Base-by-base conservation (phyloP, 2,888 invertebrate genomes). In the Synergus itoensis region DNA sequence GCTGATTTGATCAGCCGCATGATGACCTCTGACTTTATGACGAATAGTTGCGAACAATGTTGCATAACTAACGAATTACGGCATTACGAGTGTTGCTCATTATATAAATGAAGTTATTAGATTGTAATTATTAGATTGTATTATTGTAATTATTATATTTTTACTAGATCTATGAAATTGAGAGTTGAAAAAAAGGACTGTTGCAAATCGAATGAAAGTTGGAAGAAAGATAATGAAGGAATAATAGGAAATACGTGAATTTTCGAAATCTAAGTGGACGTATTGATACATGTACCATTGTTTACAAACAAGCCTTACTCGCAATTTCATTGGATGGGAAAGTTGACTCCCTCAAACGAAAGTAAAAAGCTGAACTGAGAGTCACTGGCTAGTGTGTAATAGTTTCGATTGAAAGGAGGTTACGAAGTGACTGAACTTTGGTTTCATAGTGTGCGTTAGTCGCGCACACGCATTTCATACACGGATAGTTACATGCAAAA, bases 381-480 rank as follows among this genome's bases (percentile, higher is more conserved):
- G 85, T 84, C 91, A 86, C 91, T 91, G 91, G 80, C 83, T 89
- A 89, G 90, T 90, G 91, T 91, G 91, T 92, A 92, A 92, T 92
- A 92, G 91, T 92, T 92, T 92, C 91, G 91, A 92, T 92, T 88
- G 92, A 91, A 92, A 92, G 92, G 92, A 92, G 92, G 92, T 91
- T 92, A 92, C 90, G 89, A 89, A 92, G 92, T 92, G 92, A 92
- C 89, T 92, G 92, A 92, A 92, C 92, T 91, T 90, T 92, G 88
- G 84, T 85, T 87, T 84, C 80, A 85, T 86, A 79, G 90, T 90
- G 88, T 89, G 88, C 87, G 87, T 84, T 81, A 81, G 79, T 79
- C 79, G 83, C 82, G 82, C 77, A 84, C 81, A 84, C 79, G 81
- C 80, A 82, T 79, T 76, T 77, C 80, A 43, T 79, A 76, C 65